These are phyloP conservation scores for Scomber japonicus DNA, from an alignment of 2,113 vertebrate genomes.

Conservation along the genomic window DNA sequence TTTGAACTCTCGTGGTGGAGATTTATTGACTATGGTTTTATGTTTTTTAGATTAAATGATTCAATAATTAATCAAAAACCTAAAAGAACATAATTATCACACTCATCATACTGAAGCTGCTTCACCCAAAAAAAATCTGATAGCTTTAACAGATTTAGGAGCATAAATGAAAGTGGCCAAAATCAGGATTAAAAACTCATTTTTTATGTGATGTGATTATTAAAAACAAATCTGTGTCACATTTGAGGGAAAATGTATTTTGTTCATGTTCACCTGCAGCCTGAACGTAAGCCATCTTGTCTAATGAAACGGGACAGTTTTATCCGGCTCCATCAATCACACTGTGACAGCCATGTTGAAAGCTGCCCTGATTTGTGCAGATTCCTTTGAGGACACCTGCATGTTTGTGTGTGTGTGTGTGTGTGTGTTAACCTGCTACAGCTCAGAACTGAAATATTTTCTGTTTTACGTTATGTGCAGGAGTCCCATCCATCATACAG, in stretches of 20 bases:
- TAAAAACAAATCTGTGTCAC: neutral
- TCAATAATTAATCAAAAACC: too few relatives aligned
- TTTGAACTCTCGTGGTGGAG: too few relatives aligned
- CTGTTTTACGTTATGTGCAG: constrained; percentile 9
- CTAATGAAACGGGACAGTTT: constrained; percentile 36
- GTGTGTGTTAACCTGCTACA: constrained; percentile 19
- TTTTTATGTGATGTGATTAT: neutral
- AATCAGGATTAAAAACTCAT: neutral
- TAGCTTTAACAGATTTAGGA: neutral
- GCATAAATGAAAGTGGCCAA: neutral
- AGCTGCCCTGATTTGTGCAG: constrained; percentile 38
- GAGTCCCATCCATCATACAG: constrained; percentile 32
- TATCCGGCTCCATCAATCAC: constrained; percentile 45
- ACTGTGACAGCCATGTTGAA: constrained; percentile 38
- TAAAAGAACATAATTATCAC: too few relatives aligned
- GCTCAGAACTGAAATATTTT: constrained; percentile 25
- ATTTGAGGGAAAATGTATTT: constrained; percentile 3
- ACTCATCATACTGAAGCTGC: neutral
- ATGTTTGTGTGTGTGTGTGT: constrained; percentile 24
- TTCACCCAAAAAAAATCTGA: neutral
- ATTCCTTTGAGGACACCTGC: constrained; percentile 61
- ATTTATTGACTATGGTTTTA: too few relatives aligned
- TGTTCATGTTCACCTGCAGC: constrained; percentile 3
- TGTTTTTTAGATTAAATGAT: too few relatives aligned
- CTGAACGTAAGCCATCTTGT: constrained; percentile 20